A percentile compares a stretch with the other conserved stretches of the same genome.
These are phyloP conservation scores for Rhadinocentrus ornatus DNA, from an alignment of 2,797 vertebrate species.

Conservation along the genomic window DNA sequence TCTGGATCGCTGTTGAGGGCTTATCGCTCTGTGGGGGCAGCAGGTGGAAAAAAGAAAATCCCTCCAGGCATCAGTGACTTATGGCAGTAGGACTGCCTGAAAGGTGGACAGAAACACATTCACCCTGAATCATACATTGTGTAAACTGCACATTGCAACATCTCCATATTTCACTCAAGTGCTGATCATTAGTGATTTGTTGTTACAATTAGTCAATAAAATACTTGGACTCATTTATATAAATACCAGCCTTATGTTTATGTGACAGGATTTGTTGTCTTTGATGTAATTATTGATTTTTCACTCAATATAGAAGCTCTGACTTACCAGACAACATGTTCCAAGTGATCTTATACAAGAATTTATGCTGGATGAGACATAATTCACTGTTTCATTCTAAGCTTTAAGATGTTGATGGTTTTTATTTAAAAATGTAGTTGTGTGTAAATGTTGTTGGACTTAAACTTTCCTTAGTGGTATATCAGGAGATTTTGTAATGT, in stretches of 20 bases:
- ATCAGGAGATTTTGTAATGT: background rate
- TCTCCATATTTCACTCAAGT: slow-evolving; percentile 17
- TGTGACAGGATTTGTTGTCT: slow-evolving; percentile 20
- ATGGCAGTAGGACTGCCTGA: slow-evolving; percentile 26
- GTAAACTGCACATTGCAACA: background rate
- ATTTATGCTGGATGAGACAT: background rate
- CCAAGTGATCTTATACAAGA: slow-evolving; percentile 14
- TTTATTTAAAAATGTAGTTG: background rate
- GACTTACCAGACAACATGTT: slow-evolving; percentile 10
- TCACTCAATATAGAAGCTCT: slow-evolving; percentile 15
- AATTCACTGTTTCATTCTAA: background rate
- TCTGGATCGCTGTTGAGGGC: slow-evolving; percentile 40
- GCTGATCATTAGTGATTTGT: slow-evolving; percentile 4
- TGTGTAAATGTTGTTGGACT: background rate
- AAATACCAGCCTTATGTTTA: background rate
- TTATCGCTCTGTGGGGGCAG: slow-evolving; percentile 61
- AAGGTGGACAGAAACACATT: slow-evolving; percentile 45
- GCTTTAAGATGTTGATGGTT: slow-evolving; percentile 21
- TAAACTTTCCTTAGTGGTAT: background rate
- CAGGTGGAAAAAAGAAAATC: slow-evolving; percentile 59
- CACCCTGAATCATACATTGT: slow-evolving; percentile 17
- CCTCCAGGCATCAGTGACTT: slow-evolving; percentile 50
- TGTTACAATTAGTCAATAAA: slow-evolving; percentile 26
- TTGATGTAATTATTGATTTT: slow-evolving; percentile 44
- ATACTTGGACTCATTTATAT: slow-evolving; percentile 1